Conservation (phyloP, 2,888 invertebrate species). For the Incurvaria masculella region DNA sequence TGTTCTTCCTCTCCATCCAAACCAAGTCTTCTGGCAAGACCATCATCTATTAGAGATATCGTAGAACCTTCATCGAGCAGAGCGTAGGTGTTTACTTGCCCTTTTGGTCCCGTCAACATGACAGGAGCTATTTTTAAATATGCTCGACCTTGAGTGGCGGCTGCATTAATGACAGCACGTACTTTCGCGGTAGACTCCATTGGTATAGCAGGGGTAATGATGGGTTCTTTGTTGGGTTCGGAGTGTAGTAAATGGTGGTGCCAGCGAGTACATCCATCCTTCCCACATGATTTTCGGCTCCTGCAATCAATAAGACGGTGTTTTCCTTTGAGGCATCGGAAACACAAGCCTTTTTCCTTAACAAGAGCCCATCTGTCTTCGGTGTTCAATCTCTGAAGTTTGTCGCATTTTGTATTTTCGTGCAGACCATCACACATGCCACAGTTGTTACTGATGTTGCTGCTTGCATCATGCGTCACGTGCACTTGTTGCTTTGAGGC, state of each 20-base stretch:
- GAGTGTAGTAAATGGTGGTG: conserved; percentile 7
- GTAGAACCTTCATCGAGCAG: no score
- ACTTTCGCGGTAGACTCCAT: background rate
- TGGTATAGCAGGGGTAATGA: no score
- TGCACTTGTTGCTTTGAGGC: no score
- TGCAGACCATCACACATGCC: background rate
- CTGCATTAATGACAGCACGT: background rate
- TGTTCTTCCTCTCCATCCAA: no score
- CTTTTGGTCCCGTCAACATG: no score
- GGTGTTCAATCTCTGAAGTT: background rate
- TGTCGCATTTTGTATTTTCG: background rate
- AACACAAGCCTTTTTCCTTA: conserved; percentile 1
- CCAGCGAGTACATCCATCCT: conserved; percentile 2
- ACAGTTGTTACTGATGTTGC: background rate
- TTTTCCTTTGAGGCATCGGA: conserved; percentile 4
- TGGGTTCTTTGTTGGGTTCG: background rate
- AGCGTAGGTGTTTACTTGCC: no score
- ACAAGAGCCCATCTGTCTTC: background rate
- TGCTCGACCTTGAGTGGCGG: background rate
- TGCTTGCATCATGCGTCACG: background rate
- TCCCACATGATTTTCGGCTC: conserved; percentile 1
- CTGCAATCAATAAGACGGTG: conserved; percentile 2
- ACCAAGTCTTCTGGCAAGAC: no score
- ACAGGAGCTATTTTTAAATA: background rate
- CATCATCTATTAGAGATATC: no score